Conservation (phyloP, 2,113 vertebrate genomes). For the Deroptyus accipitrinus region DNA sequence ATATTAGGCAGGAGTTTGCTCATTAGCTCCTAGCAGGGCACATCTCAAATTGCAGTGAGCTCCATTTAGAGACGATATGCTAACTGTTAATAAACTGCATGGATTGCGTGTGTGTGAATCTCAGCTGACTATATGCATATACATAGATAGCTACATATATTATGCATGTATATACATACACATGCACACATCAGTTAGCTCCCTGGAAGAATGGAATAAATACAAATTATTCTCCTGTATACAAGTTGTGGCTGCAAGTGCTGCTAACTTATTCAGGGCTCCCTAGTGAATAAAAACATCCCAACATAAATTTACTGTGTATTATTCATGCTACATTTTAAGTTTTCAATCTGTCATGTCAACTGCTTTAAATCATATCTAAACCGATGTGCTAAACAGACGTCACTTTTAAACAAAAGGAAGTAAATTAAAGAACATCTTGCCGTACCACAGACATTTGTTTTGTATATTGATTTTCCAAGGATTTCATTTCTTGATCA, state of each 20-base stretch:
- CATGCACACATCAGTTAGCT: background rate
- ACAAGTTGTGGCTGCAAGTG: slow-evolving; percentile 54
- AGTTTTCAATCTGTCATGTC: slow-evolving; percentile 65
- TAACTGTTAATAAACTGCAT: slow-evolving; percentile 75
- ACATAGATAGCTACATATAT: background rate
- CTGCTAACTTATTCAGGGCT: slow-evolving; percentile 40
- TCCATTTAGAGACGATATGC: slow-evolving; percentile 70
- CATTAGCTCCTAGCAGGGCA: slow-evolving; percentile 77
- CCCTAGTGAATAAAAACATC: slow-evolving; percentile 61
- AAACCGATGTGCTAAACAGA: slow-evolving; percentile 41
- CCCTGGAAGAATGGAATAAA: slow-evolving; percentile 28
- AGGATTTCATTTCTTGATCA: slow-evolving; percentile 18
- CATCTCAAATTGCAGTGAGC: slow-evolving; percentile 70
- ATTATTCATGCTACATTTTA: slow-evolving; percentile 67
- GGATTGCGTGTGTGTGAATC: background rate
- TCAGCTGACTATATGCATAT: background rate
- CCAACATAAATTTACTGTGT: slow-evolving; percentile 67
- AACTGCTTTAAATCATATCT: slow-evolving; percentile 56
- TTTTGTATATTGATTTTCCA: slow-evolving; percentile 47
- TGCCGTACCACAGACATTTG: slow-evolving; percentile 43
- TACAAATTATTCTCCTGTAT: slow-evolving; percentile 42
- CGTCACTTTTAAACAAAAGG: slow-evolving; percentile 52
- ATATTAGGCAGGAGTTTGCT: slow-evolving; percentile 78
- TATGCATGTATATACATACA: background rate
- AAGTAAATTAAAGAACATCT: slow-evolving; percentile 64